Base-by-base conservation (phyloP, 2,797 vertebrate genomes). In the Alauda arvensis region DNA sequence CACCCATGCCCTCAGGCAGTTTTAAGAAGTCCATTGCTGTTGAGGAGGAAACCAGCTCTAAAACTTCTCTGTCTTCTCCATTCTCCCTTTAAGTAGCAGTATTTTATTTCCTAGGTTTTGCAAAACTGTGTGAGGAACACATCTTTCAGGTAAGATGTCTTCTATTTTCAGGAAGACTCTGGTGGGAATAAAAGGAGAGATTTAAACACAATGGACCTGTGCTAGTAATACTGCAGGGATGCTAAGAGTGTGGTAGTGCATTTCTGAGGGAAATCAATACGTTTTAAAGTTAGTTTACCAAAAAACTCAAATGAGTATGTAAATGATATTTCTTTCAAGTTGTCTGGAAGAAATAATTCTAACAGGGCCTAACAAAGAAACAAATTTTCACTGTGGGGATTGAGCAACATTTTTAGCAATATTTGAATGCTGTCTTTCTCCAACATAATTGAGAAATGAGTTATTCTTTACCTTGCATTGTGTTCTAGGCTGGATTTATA, bases 271-370 rank as follows among this genome's bases (percentile, higher is more conserved):
- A 85, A 61, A 26, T 31, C 7, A 85, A 19, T 2, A 19, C 29
- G 9, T 67, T 85, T 76, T 67, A 31, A 45, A 65, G 7, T 34
- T 37, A 48, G 4, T 55, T 75, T 31, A 40, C 20, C 21, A 56
- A 37, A 77, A 42, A 5, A 0, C 0, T 2, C 3, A 8, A 23
- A 25, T 18, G 75, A 3, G 1, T 25, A 43, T 13, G 4, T 0
- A 59, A 72, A n/a, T 49, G 39, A 12, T 14, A 53, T 74, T 82
- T 83, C 12, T 68, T 46, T 55, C 17, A 53, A 31, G 5, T 70
- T 39, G 25, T 59, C 8, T 28, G 12, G 31, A 71, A 71, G 31
- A 79, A 82, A 40, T 16, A 2, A 14, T 51, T 83, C 18, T 66
- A 62, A 33, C 10, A 84, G 45, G 74, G 17, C 57, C 23, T 15